Evolutionary conservation across 2,797 vertebrate species (phyloP), one percentile per base, ranked within the genome.

Genomic region (Squalus acanthias): DNA sequence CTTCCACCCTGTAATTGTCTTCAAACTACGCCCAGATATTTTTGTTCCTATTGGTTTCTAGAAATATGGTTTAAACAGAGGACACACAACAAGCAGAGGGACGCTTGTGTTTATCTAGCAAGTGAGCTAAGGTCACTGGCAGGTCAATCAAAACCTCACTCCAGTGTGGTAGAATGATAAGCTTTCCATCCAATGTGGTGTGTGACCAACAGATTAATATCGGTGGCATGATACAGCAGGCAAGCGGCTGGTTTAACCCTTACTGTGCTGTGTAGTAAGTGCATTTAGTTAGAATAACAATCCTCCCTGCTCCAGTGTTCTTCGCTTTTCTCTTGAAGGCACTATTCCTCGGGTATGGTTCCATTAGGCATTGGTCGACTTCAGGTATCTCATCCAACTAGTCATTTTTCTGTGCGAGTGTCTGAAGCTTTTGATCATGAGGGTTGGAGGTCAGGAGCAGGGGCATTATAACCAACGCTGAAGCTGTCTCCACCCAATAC

Each of bases 51-150:
- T 92, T 92, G 89, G 60, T 92, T 92, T 92, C 57, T 39, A 17
- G 60, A 92, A 92, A 33, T 67, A 92, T 63, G 33, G 89, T 92
- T 92, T 92, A 92, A 92, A 92, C 89, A 92, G 63, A 92, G 60
- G 89, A n/a, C 89, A 92, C 89, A 63, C 89, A 91, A 91, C 57
- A 92, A 63, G 60, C 17, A 65, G 87, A 57, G 24, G 24, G 53
- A 89, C 33, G 57, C 60, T 39, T n/a, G 33, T 63, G 89, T 92
- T 65, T 65, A 92, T 63, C 53, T 13, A 65, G 33, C 60, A n/a
- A 92, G 60, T 92, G 89, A n/a, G 57, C 53, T 29, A 89, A 91
- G 57, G 88, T 91, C 88, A 91, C 12, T n/a, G 57, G 13, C 12
- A 10, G 89, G 89, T 63, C 60, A 92, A 92, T 65, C 60, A 65